Base-by-base conservation (phyloP, 64 coral and sea anemone genomes). In the Montipora foliosa region DNA sequence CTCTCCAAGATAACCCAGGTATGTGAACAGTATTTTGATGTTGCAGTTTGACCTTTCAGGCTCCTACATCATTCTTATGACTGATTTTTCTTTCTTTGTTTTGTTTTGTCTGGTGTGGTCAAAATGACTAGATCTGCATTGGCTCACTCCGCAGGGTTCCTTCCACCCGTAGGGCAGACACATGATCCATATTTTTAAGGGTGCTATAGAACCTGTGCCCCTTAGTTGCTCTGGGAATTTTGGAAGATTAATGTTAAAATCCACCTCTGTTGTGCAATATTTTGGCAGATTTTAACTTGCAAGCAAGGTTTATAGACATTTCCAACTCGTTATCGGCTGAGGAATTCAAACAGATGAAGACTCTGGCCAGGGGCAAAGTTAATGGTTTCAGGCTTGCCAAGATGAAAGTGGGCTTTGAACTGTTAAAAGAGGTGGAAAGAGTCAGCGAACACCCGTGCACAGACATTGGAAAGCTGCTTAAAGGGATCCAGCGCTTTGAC, bases 401-500 rank as follows among this genome's bases (percentile, higher is more conserved):
- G 17, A 71, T 72, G 2, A 86, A 5, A 14, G 82, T 68, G 37
- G 64, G 15, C 17, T 86, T 49, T 49, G 45, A 86, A 68, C 47
- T 86, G 66, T 72, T 86, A 49, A 64, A 86, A 24, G 82, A 86
- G 52, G 6, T 86, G 6, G 82, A 86, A 24, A 46, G 29, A 7
- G 67, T 9, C 22, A 59, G 82, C 2, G 17, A 24, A 24, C 21
- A 70, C 14, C 67, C 82, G 1, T 51, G 14, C 8, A 21, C 62
- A 15, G 67, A 49, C 49, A 68, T 86, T 13, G 47, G 3, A 11
- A 1, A 86, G 16, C 82, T 86, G 3, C 82, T 86, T 47, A 7
- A 12, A 71, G 47, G 82, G 49, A 86, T 86, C 47, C 44, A 72
- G 16, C 82, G 82, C 7, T 52, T 69, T 86, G 82, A 86, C 49